phyloP scores from a whole-genome alignment of 2,888 invertebrate genomes.

The Dioctria rufipes region DNA sequence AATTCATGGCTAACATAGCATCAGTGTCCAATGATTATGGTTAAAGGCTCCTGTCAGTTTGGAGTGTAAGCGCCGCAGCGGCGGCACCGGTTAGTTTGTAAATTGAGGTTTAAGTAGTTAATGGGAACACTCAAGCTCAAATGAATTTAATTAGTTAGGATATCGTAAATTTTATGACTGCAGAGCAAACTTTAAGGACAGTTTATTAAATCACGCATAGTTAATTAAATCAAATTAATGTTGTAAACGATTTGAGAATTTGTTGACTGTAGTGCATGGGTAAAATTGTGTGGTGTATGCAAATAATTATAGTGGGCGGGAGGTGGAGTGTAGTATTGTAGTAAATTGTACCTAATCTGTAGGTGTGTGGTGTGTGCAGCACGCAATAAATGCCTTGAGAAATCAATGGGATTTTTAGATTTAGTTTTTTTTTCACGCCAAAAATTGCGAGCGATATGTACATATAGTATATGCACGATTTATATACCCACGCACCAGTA shows the following conservation, averaged over 20 bases:
- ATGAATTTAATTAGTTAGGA: conserved; percentile 27
- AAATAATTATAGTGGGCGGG: background rate
- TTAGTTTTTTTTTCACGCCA: no score
- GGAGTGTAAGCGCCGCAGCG: background rate
- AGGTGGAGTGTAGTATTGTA: background rate
- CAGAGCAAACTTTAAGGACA: conserved; percentile 4
- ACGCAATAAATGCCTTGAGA: conserved; percentile 26
- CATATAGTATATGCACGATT: no score
- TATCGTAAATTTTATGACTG: background rate
- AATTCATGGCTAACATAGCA: conserved; percentile 13
- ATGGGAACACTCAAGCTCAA: background rate
- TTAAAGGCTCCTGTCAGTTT: background rate
- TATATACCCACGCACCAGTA: no score
- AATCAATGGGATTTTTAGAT: conserved; percentile 1
- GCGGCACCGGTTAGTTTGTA: background rate
- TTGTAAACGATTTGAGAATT: conserved; percentile 8
- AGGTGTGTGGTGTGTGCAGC: background rate
- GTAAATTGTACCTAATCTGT: conserved; percentile 33
- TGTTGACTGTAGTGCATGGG: background rate
- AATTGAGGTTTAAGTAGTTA: background rate
- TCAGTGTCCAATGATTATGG: background rate
- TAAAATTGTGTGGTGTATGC: background rate
- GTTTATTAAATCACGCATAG: conserved; percentile 6
- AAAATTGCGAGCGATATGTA: no score
- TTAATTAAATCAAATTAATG: conserved; percentile 23